phyloP scores from a whole-genome alignment of 2,888 invertebrate genomes.

The Drosophila colorata region DNA sequence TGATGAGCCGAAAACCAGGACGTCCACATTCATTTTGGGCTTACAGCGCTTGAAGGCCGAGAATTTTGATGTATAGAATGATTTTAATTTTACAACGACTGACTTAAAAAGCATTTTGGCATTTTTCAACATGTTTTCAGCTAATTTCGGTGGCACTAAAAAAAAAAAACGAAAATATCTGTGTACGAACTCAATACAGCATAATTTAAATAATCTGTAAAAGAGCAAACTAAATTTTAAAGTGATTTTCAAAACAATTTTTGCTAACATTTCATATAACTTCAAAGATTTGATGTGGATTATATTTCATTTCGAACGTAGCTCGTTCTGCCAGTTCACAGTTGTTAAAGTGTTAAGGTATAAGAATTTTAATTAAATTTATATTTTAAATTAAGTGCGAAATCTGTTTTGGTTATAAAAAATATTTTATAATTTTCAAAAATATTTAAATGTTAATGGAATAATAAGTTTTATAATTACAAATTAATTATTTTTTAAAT shows the following conservation, averaged over 20 bases:
- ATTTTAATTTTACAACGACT: slow-evolving; percentile 19
- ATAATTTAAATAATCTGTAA: background rate
- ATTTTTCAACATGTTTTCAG: background rate
- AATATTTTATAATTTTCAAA: too few relatives aligned
- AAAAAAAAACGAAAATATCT: too few relatives aligned
- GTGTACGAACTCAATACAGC: background rate
- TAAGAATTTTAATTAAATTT: too few relatives aligned
- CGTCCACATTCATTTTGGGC: slow-evolving; percentile 61
- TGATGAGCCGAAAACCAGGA: slow-evolving; percentile 92
- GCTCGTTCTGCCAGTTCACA: background rate
- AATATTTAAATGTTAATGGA: too few relatives aligned
- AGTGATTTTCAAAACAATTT: background rate
- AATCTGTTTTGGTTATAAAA: too few relatives aligned
- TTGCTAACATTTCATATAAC: background rate
- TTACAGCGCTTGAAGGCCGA: background rate
- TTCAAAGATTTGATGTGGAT: slow-evolving; percentile 2
- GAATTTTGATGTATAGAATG: background rate
- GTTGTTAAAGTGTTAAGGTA: background rate
- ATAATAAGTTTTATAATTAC: too few relatives aligned
- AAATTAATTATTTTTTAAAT: too few relatives aligned
- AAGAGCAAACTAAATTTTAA: background rate
- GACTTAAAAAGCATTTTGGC: slow-evolving; percentile 14
- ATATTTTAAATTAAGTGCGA: too few relatives aligned
- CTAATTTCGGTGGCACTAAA: background rate
- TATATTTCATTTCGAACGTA: background rate